phyloP scores from a whole-genome alignment of 2,113 vertebrate genomes.

The Prunella himalayana region DNA sequence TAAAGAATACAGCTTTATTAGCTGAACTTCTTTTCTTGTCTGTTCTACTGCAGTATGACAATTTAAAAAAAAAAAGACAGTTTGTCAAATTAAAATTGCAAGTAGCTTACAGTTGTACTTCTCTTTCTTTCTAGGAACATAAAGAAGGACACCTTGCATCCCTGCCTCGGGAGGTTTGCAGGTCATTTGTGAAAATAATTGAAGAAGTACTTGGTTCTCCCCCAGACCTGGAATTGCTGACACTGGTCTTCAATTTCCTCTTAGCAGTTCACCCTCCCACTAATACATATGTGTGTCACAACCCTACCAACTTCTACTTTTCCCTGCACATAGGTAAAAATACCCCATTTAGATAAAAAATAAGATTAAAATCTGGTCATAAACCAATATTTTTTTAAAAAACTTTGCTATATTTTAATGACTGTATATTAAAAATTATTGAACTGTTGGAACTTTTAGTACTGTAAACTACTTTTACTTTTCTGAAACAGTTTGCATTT shows the following conservation, averaged over 20 bases:
- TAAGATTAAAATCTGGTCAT: background rate
- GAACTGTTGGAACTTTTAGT: background rate
- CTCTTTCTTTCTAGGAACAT: constrained; percentile 81
- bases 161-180: constrained; percentile 89
- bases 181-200: constrained; percentile 96
- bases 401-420: background rate
- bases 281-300: constrained; percentile 98
- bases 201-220: constrained; percentile 97
- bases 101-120: background rate
- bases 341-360: background rate
- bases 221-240: constrained; percentile 90
- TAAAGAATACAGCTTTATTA: background rate
- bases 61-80: background rate
- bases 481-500: background rate
- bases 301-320: constrained; percentile 95
- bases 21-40: background rate
- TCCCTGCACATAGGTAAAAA: constrained; percentile 91
- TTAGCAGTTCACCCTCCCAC: constrained; percentile 95
- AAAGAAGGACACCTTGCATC: constrained; percentile 86
- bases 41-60: background rate
- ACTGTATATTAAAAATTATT: background rate
- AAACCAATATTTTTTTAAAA: background rate
- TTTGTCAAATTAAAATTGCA: background rate
- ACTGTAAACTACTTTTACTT: background rate
- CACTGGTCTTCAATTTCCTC: constrained; percentile 92